A percentile compares a stretch with the other conserved stretches of the same genome.
Conservation (phyloP, 2,888 invertebrate species). For the Trilocha varians region DNA sequence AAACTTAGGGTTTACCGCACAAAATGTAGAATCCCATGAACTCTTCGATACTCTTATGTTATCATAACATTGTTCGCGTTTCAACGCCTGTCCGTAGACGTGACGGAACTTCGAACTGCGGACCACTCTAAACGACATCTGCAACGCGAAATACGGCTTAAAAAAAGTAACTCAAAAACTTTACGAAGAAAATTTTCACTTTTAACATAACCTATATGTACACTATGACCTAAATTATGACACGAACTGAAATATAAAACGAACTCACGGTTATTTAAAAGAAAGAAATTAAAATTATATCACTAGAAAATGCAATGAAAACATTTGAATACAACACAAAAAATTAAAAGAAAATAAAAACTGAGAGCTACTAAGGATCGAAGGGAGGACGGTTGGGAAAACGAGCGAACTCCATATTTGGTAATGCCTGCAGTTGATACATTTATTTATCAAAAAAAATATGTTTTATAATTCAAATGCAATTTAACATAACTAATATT, state of each 20-base stretch:
- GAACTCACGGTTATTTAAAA: constrained; percentile 59
- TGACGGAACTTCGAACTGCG: constrained; percentile 98
- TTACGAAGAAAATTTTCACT: constrained; percentile 41
- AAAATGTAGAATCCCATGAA: constrained; percentile 98
- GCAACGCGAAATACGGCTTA: constrained; percentile 48
- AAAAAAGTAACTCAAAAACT: constrained; percentile 48
- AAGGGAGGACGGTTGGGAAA: constrained; percentile 75
- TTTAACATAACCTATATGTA: constrained; percentile 65
- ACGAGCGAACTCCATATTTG: constrained; percentile 80
- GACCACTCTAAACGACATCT: constrained; percentile 97
- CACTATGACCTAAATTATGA: constrained; percentile 69
- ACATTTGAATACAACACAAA: constrained; percentile 62
- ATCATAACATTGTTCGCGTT: constrained; percentile 98
- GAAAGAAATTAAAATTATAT: constrained; percentile 51
- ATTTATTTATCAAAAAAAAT: constrained; percentile 43
- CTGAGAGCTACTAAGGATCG: constrained; percentile 70
- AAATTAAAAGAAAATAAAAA: constrained; percentile 56
- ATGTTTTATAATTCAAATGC: constrained; percentile 17
- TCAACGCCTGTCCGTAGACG: constrained; percentile 90
- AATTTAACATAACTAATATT: constrained; percentile 5
- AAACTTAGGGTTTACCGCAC: constrained; percentile 98
- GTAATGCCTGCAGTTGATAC: constrained; percentile 74
- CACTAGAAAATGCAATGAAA: constrained; percentile 61
- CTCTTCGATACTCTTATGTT: constrained; percentile 97
- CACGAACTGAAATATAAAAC: constrained; percentile 37